Percentiles rank a stretch among this genome's conserved stretches.
phyloP scores from a whole-genome alignment of 2,113 vertebrate genomes.

The Pseudopodoces humilis region DNA sequence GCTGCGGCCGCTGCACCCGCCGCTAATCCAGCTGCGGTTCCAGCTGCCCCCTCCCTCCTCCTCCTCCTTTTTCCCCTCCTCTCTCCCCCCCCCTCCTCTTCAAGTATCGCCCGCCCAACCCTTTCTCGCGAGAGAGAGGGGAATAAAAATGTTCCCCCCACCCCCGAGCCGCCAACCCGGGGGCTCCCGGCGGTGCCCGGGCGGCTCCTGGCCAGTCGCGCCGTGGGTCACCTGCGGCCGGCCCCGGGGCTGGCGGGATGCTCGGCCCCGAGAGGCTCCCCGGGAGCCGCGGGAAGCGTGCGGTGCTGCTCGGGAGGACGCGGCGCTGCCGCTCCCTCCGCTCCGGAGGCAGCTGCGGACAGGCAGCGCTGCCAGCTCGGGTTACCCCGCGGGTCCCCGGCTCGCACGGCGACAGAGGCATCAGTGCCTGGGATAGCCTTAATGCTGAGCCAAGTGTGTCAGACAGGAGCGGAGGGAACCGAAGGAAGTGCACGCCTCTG shows the following conservation, averaged over 20 bases:
- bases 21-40: conserved; percentile 39
- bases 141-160: conserved; percentile 62
- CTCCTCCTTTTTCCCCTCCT: conserved; percentile 48
- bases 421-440: background rate
- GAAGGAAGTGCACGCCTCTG: background rate
- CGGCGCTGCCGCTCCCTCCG: background rate
- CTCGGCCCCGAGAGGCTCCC: background rate
- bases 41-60: conserved; percentile 33
- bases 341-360: background rate
- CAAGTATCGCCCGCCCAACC: conserved; percentile 75
- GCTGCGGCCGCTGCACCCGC: conserved; percentile 37
- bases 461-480: accelerated
- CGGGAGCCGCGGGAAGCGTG: background rate
- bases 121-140: conserved; percentile 76
- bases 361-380: background rate
- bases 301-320: background rate
- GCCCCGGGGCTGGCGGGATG: background rate
- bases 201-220: background rate
- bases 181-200: background rate
- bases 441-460: background rate
- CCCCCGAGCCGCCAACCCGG: background rate
- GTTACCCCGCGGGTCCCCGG: background rate
- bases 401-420: background rate
- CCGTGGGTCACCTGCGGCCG: conserved; percentile 42
- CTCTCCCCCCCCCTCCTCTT: conserved; percentile 60